Evolutionary conservation across 2,113 vertebrate species (phyloP), one percentile per base, ranked within the genome.

Genomic region (Nannospalax galili): DNA sequence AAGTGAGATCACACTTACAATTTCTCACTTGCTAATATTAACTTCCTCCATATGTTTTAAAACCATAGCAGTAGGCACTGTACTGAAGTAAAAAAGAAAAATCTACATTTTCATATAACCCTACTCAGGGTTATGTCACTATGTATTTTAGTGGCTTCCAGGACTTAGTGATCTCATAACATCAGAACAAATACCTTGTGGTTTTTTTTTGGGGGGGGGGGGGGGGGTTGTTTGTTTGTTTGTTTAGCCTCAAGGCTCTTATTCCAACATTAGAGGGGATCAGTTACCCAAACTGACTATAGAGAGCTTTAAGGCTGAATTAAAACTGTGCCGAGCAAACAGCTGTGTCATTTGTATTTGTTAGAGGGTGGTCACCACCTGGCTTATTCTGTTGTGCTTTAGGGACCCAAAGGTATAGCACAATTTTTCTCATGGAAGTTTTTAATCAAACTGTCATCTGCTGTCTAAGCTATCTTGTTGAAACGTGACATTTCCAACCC

Each of bases 341-440:
- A 97, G 2, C 2, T 95, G 90, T 96, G 56, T 84, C 86, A 58
- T 96, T 97, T 95, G 56, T 45, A 60, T 74, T 95, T 98, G 96
- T 88, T 93, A 81, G n/a, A 45, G 79, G 45, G 74, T 0, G 0
- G 48, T 84, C 80, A 74, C 60, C 58, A 79, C 69, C 58, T 62
- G 94, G 42, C 19, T 2, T 26, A 42, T 28, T 16, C 17, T 56
- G 42, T 58, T 91, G 42, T 91, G 70, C 88, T 95, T 81, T 91
- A 88, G 84, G 75, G 84, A 91, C 56, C 35, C 16, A 45, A 45
- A 88, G 72, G 73, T 88, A 81, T 52, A 81, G 52, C 58, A n/a
- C 52, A 95, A 85, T 94, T 96, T 97, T 97, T 94, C 86, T 90
- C 74, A 90, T 78, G 84, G n/a, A 94, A 92, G 85, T 82, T 95